Base-by-base conservation (phyloP, 2,113 vertebrate genomes). In the Dipodomys merriami region DNA sequence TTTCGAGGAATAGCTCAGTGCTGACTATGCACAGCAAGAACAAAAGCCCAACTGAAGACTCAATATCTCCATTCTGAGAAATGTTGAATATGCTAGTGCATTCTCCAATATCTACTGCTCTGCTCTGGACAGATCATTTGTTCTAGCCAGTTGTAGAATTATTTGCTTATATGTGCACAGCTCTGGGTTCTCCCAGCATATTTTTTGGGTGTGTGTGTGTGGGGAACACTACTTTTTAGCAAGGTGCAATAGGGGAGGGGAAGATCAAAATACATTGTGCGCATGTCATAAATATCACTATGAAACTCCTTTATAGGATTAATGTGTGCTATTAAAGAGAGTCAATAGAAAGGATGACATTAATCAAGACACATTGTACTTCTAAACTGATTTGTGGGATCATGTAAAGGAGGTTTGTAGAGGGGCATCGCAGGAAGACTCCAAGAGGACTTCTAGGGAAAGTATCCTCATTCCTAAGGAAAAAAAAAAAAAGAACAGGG, bases 1-100 rank as follows among this genome's bases (percentile, higher is more conserved):
- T 78, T 53, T 72, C 57, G 76, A 22, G 22, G 71, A 86, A 67
- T 93, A 85, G 89, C 39, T 93, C 27, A 84, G 57, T 86, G 30
- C 35, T 64, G n/a, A 69, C 62, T 33, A 3, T 29, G 10, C 12
- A 69, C 4, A 71, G 11, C 19, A 86, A 91, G 71, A 71, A 68
- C 20, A 81, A 86, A 89, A 90, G 15, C 71, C 27, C 77, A 53
- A 29, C 3, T 49, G 46, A 91, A 29, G 29, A 23, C 57, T 68
- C 29, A 35, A 5, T 62, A 7, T 35, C 16, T 73, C 18, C 46
- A 35, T 92, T 86, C 25, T 19, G 15, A 91, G 44, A 2, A 53
- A 46, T 9, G n/a, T 2, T 86, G 44, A 86, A 83, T 3, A 1
- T 8, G 5, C 29, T 23, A 19, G 80, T 49, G 7, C 62, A 19